phyloP scores from a whole-genome alignment of 2,797 vertebrate species.

The Philypnodon macrostomus region DNA sequence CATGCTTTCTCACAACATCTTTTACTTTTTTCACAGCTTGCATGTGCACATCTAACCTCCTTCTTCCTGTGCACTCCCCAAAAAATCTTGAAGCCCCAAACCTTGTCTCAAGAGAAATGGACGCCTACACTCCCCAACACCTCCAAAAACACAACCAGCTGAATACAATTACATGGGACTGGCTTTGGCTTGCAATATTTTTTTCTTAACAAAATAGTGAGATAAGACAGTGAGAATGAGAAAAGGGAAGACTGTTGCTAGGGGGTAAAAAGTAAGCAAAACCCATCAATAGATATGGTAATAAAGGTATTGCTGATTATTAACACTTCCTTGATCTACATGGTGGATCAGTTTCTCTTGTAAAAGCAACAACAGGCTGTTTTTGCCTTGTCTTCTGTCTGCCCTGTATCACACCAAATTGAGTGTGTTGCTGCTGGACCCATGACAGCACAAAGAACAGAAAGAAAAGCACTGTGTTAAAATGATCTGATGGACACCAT shows the following conservation, averaged over 20 bases:
- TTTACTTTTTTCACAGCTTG: conserved; percentile 21
- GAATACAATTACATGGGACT: conserved; percentile 67
- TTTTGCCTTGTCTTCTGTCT: conserved; percentile 48
- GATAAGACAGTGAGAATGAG: neutral
- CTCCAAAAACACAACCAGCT: conserved; percentile 66
- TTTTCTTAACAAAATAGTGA: conserved; percentile 34
- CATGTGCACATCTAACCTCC: conserved; percentile 1
- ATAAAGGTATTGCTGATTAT: too few species aligned
- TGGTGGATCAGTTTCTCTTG: conserved; percentile 45
- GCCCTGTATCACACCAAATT: conserved; percentile 36
- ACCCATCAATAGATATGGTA: neutral
- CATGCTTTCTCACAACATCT: conserved; percentile 13
- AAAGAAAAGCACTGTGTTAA: conserved; percentile 28
- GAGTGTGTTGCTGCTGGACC: conserved; percentile 60
- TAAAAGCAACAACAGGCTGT: conserved; percentile 37
- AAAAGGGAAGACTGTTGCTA: too few species aligned
- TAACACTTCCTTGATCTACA: too few species aligned
- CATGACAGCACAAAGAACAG: conserved; percentile 27
- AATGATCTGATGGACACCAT: conserved; percentile 36
- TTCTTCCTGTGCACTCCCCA: conserved; percentile 21
- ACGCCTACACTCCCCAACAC: conserved; percentile 47
- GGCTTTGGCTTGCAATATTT: conserved; percentile 60
- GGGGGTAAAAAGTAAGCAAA: too few species aligned
- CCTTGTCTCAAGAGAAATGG: conserved; percentile 48
- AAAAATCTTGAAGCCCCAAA: conserved; percentile 29